Percentiles rank a stretch among this genome's conserved stretches.
Conservation (phyloP, 2,888 invertebrate genomes). For the Mythimna lalbum region DNA sequence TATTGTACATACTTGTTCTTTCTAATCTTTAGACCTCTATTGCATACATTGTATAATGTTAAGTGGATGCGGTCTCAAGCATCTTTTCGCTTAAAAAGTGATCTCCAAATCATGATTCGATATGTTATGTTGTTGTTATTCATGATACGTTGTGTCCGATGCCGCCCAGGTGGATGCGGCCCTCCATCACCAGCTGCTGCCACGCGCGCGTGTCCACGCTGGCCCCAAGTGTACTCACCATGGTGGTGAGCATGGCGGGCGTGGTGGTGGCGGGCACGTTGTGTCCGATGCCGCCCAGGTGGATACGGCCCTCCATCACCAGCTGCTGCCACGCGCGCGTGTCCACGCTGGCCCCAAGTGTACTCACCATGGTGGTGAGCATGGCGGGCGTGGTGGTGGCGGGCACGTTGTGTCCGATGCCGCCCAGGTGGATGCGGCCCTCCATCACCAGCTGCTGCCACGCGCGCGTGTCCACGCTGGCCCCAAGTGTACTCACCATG, state of each 20-base stretch:
- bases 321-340: conserved; percentile 87
- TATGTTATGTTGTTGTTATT: no score
- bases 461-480: conserved; percentile 84
- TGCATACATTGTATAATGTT: no score
- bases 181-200: conserved; percentile 85
- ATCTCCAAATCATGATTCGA: no score
- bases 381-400: conserved; percentile 29
- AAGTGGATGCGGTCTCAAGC: no score
- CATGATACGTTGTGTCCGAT: conserved; percentile 57
- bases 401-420: conserved; percentile 62
- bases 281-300: conserved; percentile 79
- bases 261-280: conserved; percentile 29
- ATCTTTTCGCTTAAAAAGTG: no score
- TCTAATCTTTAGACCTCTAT: no score
- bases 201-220: conserved; percentile 89
- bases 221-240: conserved; percentile 56
- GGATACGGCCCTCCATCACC: conserved; percentile 82
- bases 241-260: conserved; percentile 8
- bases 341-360: conserved; percentile 80
- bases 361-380: conserved; percentile 9
- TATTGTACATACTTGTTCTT: no score
- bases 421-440: conserved; percentile 85
- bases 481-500: conserved; percentile 43
- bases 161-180: conserved; percentile 84
- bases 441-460: conserved; percentile 87